phyloP scores from a whole-genome alignment of 2,888 invertebrate species.

The Chloromyia formosa region DNA sequence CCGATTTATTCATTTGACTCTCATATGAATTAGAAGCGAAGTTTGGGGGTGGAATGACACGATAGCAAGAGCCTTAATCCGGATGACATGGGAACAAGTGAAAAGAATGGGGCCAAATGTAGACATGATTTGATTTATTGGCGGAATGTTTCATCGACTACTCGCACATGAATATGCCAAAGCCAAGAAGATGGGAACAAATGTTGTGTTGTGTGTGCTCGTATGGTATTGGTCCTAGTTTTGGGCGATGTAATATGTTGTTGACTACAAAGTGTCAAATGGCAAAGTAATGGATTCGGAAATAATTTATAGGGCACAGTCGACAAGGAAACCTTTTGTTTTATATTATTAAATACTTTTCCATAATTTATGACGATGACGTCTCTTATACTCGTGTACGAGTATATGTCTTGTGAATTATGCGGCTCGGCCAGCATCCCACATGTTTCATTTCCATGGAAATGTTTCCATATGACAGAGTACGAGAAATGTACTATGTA shows the following conservation, averaged over 20 bases:
- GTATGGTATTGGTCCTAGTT: background rate
- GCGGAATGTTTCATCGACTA: conserved; percentile 36
- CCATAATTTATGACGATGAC: conserved; percentile 44
- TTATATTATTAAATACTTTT: conserved; percentile 48
- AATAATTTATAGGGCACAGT: conserved; percentile 44
- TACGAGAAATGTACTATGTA: background rate
- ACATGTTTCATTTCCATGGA: background rate
- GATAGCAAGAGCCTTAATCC: conserved; percentile 11
- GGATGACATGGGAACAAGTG: conserved; percentile 8
- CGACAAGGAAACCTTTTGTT: conserved; percentile 41
- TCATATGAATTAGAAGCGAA: background rate
- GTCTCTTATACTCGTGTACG: conserved; percentile 16
- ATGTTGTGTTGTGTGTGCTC: no score
- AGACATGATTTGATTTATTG: conserved; percentile 43
- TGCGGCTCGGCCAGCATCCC: background rate
- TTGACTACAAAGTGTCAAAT: conserved; percentile 43
- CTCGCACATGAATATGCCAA: background rate
- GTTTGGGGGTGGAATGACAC: no score
- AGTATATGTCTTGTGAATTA: background rate
- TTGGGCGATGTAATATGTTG: background rate
- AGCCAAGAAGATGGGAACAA: no score
- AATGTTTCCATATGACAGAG: conserved; percentile 10
- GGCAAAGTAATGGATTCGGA: conserved; percentile 41
- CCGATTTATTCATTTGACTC: conserved; percentile 42
- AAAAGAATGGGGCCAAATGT: conserved; percentile 4